These are phyloP conservation scores for Scrobipalpa atriplicella DNA, from an alignment of 2,888 invertebrate species.

Conservation along the genomic window DNA sequence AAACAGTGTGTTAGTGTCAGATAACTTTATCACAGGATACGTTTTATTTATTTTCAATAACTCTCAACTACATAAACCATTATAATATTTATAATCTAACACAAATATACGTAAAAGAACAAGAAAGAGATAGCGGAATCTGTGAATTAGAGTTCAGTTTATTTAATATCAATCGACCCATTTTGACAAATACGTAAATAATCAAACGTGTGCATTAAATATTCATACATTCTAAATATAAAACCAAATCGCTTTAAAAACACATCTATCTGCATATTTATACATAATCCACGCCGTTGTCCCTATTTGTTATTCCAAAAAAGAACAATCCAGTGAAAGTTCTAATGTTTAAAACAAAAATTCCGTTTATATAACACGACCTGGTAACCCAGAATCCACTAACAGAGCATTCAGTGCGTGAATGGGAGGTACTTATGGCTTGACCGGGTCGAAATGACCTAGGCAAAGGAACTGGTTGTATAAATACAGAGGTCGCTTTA, in stretches of 20 bases:
- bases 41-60: too few relatives aligned
- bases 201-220: too few relatives aligned
- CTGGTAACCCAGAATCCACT: conserved; percentile 67
- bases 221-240: neutral
- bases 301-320: conserved; percentile 9
- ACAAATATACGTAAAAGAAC: too few relatives aligned
- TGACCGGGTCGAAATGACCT: conserved; percentile 1
- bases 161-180: too few relatives aligned
- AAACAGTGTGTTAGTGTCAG: too few relatives aligned
- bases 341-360: conserved; percentile 48
- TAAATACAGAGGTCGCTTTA: neutral
- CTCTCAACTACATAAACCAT: too few relatives aligned
- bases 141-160: too few relatives aligned
- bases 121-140: too few relatives aligned
- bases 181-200: too few relatives aligned
- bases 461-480: neutral
- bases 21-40: too few relatives aligned
- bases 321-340: conserved; percentile 35
- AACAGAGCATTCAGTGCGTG: conserved; percentile 72
- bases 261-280: neutral
- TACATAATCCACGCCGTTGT: neutral
- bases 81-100: too few relatives aligned
- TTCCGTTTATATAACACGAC: conserved; percentile 62
- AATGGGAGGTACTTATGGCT: conserved; percentile 54
- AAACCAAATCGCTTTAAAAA: neutral